Conservation (phyloP, 2,797 vertebrate species). For the Dendrocincla fuliginosa region DNA sequence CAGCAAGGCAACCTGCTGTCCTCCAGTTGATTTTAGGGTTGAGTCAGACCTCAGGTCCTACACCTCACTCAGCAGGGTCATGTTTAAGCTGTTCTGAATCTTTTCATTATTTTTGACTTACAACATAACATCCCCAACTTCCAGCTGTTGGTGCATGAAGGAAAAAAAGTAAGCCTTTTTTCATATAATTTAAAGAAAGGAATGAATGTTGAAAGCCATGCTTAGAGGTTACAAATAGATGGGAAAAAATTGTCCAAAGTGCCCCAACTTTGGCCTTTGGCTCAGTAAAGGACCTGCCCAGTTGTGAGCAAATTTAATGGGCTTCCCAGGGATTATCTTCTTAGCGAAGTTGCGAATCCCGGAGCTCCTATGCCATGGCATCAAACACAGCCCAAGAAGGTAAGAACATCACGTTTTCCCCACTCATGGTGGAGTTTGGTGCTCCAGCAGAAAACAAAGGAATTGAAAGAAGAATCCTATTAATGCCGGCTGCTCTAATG, state of each 20-base stretch:
- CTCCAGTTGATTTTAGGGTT: neutral
- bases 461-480: neutral
- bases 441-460: neutral
- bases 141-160: neutral
- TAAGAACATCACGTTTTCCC: neutral
- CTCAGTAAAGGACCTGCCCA: neutral
- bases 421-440: neutral
- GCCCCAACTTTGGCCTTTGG: neutral
- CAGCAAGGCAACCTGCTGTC: neutral
- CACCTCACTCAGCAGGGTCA: neutral
- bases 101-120: neutral
- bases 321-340: neutral
- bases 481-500: neutral
- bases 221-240: neutral
- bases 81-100: neutral
- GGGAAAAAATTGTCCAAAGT: neutral
- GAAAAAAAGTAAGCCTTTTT: neutral
- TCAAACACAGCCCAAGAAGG: fast-evolving
- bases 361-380: fast-evolving
- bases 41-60: neutral
- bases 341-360: neutral
- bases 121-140: neutral
- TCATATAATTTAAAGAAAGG: neutral
- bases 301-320: neutral
- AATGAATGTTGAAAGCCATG: neutral